Evolutionary conservation across 2,888 invertebrate genomes (phyloP).

Genomic region (Stenoptilia bipunctidactyla): DNA sequence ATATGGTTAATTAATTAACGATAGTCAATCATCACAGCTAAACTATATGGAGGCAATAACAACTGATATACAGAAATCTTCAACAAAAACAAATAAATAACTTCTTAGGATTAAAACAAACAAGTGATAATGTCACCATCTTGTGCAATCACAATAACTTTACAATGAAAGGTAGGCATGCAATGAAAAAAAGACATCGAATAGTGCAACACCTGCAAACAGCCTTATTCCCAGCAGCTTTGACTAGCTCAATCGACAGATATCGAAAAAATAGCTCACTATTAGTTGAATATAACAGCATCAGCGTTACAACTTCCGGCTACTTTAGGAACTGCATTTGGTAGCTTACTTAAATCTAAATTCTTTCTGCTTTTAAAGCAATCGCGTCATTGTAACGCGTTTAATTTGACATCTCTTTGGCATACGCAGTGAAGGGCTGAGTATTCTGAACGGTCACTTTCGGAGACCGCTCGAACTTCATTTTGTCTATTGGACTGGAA

Average conservation of each 20-base stretch:
- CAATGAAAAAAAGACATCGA: background rate
- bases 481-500: slow-evolving; percentile 38
- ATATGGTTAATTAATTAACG: background rate
- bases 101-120: slow-evolving; percentile 1
- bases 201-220: no score
- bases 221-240: no score
- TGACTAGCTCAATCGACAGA: no score
- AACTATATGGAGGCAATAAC: slow-evolving; percentile 2
- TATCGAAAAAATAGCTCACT: no score
- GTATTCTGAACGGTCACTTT: slow-evolving; percentile 41
- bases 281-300: no score
- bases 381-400: slow-evolving; percentile 6
- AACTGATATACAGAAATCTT: background rate
- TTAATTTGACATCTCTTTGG: slow-evolving; percentile 24
- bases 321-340: slow-evolving; percentile 5
- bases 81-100: slow-evolving; percentile 2
- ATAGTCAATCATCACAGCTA: background rate
- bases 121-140: slow-evolving; percentile 1
- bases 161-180: background rate
- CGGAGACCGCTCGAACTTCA: slow-evolving; percentile 35
- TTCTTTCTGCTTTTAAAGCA: background rate
- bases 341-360: background rate
- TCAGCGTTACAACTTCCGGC: no score
- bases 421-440: slow-evolving; percentile 24
- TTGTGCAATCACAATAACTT: background rate